These are phyloP conservation scores for Graptemys geographica DNA, from an alignment of 2,797 vertebrate species.

Conservation along the genomic window DNA sequence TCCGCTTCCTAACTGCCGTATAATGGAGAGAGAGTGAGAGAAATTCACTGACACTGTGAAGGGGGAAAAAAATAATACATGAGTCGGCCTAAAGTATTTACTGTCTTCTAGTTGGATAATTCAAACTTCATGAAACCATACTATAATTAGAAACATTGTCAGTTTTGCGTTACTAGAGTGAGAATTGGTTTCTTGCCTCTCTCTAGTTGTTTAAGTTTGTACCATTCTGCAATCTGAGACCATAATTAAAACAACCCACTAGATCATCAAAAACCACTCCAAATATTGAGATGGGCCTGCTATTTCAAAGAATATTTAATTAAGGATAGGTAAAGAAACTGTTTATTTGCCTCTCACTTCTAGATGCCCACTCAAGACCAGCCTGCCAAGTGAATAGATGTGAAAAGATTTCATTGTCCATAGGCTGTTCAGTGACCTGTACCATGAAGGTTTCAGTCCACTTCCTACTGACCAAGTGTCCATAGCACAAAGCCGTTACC, in stretches of 20 bases:
- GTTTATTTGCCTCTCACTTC: not conserved
- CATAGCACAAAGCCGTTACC: not conserved
- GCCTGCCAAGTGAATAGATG: not conserved
- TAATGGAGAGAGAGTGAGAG: not conserved
- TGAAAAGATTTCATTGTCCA: not conserved
- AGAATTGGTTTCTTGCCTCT: accelerated
- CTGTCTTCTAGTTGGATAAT: conserved; percentile 17
- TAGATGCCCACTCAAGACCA: not conserved
- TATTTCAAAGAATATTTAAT: not conserved
- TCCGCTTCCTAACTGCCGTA: conserved; percentile 15
- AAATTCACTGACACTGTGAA: conserved; percentile 49
- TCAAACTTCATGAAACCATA: not conserved
- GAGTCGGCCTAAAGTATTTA: conserved; percentile 48
- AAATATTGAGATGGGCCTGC: not conserved
- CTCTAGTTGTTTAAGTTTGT: not conserved
- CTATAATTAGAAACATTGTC: conserved; percentile 10
- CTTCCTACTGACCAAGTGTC: not conserved
- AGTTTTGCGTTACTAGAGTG: not conserved
- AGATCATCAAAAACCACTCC: not conserved
- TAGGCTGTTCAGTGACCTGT: not conserved
- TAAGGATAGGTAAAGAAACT: not conserved
- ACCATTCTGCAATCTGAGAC: accelerated
- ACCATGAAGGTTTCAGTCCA: not conserved
- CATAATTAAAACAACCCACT: not conserved
- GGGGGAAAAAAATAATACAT: conserved; percentile 17